These are phyloP conservation scores for Tenebrosternarchus preto DNA, from an alignment of 2,113 vertebrate genomes.

Conservation along the genomic window DNA sequence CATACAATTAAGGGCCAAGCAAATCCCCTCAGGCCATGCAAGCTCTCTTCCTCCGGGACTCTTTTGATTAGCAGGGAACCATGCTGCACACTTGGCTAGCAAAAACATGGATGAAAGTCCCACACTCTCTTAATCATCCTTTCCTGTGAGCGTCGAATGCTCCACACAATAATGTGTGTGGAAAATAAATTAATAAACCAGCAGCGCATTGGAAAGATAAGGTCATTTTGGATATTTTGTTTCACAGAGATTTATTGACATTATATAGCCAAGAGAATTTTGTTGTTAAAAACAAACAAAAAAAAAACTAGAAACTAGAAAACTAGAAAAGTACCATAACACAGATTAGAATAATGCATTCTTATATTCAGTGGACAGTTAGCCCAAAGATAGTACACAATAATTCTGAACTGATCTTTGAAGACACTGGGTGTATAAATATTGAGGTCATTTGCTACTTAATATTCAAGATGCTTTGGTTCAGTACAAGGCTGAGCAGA, in stretches of 20 bases:
- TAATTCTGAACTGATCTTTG: neutral
- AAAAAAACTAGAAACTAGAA: neutral
- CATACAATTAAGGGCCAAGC: conserved; percentile 39
- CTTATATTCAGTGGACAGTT: too few species aligned
- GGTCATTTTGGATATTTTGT: neutral
- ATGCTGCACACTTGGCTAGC: conserved; percentile 24
- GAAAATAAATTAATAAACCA: conserved; percentile 2
- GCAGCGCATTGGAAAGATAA: neutral
- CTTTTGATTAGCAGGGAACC: conserved; percentile 55
- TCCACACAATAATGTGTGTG: neutral
- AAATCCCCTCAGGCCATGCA: conserved; percentile 36
- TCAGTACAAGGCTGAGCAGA: conserved; percentile 1
- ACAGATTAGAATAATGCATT: too few species aligned
- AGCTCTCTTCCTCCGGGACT: conserved; percentile 18
- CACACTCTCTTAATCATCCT: conserved; percentile 59
- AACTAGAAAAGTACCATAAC: too few species aligned
- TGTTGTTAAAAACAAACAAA: neutral
- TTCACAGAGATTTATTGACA: conserved; percentile 6
- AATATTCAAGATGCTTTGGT: neutral
- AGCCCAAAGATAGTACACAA: neutral
- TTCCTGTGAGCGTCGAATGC: conserved; percentile 51
- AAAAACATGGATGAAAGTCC: conserved; percentile 39
- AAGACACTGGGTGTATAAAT: neutral
- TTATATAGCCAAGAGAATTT: neutral
- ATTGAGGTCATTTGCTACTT: neutral